Base-by-base conservation (phyloP, 2,113 vertebrate genomes). In the Thalassarche chlororhynchos region DNA sequence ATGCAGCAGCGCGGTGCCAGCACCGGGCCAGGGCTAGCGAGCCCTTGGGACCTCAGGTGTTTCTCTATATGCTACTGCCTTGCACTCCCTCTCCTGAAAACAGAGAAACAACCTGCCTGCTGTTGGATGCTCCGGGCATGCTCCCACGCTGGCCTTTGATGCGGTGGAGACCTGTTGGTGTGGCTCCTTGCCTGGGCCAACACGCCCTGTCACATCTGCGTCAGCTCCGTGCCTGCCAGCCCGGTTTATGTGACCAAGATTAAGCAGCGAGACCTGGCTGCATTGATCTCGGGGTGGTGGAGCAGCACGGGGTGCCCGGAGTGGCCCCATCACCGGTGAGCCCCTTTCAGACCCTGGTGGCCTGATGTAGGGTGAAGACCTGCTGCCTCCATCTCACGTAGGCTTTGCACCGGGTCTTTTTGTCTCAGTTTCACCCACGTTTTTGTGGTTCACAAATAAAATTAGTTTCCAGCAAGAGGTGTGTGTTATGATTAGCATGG, bases 41-140 rank as follows among this genome's bases (percentile, higher is more conserved):
- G 7, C 25, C 34, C 2, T 1, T 69, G 49, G 26, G 8, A 69
- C 31, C 66, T 24, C 26, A 2, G 24, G 11, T 54, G 19, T 38
- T 32, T 60, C 61, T 65, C 23, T 42, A 1, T 11, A 4, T 20
- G 21, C n/a, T 17, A 4, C 44, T 42, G 47, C 52, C 79, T 76
- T 32, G 18, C 16, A 4, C 12, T 76, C 20, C 34, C 7, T 49
- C 55, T 65, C 51, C 68, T 8, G 17, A 24, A 32, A 61, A 42
- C 0, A 1, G 38, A 69, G 38, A 18, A 47, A 13, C 21, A 74
- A 13, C 28, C 55, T 1, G 2, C 8, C 15, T 17, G 44, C 40
- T 1, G 1, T 1, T 9, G 44, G 19, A 13, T 26, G 49, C 9
- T 2, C 51, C 1, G 2, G 46, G 34, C 2, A 0, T 32, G 46